These are phyloP conservation scores for Prietella phreatophila DNA, from an alignment of 2,113 vertebrate genomes.

Conservation along the genomic window DNA sequence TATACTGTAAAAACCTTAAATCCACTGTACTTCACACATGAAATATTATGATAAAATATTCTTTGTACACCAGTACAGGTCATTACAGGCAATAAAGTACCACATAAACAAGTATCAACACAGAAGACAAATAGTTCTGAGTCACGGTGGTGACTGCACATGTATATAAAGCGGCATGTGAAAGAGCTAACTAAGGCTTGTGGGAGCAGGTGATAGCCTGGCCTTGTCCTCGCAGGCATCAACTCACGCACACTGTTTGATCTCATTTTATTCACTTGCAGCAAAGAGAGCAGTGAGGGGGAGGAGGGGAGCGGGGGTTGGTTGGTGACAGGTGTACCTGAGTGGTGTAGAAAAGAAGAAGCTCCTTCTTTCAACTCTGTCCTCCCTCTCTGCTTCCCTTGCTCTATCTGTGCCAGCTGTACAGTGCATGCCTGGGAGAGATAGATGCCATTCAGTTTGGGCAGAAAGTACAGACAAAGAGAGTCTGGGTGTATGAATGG, in stretches of 20 bases:
- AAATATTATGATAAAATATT: conserved; percentile 1
- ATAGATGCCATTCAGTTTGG: conserved; percentile 58
- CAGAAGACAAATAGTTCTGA: conserved; percentile 8
- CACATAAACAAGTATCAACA: conserved; percentile 6
- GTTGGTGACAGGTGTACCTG: conserved; percentile 64
- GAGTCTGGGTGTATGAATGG: conserved; percentile 56
- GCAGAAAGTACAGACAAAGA: conserved; percentile 59
- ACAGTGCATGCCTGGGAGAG: conserved; percentile 35
- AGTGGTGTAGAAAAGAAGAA: conserved; percentile 28
- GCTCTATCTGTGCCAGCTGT: conserved; percentile 21
- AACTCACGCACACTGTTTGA: conserved; percentile 47
- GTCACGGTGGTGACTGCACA: conserved; percentile 19
- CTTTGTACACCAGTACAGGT: not conserved
- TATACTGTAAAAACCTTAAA: conserved; percentile 19
- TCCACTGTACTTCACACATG: conserved; percentile 48
- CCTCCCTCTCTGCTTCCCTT: conserved; percentile 9
- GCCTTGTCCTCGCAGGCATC: conserved; percentile 21
- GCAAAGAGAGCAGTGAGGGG: conserved; percentile 31
- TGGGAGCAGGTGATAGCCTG: conserved; percentile 42
- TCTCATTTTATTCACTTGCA: conserved; percentile 44
- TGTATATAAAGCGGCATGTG: conserved; percentile 8
- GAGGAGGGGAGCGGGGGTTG: conserved; percentile 13
- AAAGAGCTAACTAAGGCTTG: conserved; percentile 25
- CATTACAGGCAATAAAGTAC: conserved; percentile 3
- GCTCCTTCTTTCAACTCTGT: conserved; percentile 2